Conservation (phyloP, 2,113 vertebrate species). For the Spilogale gracilis region DNA sequence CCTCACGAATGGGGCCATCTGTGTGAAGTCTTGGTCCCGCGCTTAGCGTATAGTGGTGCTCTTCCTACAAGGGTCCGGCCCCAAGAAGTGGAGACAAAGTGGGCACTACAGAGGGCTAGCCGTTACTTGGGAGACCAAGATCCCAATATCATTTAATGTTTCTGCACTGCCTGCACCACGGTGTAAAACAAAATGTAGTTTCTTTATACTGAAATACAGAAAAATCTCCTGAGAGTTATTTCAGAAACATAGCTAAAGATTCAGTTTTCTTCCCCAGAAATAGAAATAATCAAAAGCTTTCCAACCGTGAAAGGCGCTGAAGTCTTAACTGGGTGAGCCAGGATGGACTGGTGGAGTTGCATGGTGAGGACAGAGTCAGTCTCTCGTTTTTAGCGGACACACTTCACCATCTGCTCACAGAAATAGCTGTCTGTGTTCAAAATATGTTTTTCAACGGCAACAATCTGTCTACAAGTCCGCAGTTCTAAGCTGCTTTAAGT, state of each 20-base stretch:
- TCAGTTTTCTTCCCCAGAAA: conserved; percentile 64
- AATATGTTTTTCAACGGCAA: neutral
- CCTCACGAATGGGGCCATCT: neutral
- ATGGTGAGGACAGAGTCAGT: neutral
- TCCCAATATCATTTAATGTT: conserved; percentile 24
- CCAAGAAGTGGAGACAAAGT: neutral
- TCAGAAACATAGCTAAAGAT: conserved; percentile 39
- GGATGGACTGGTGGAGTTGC: conserved; percentile 46
- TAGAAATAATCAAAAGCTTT: conserved; percentile 71
- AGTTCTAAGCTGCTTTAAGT: neutral
- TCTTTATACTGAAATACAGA: conserved; percentile 28
- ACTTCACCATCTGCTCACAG: conserved; percentile 35
- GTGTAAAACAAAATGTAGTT: conserved; percentile 26
- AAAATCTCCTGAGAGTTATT: conserved; percentile 45
- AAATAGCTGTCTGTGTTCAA: conserved; percentile 61
- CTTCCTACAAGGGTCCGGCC: neutral
- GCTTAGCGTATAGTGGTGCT: neutral
- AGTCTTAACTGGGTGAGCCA: conserved; percentile 57
- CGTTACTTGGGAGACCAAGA: neutral
- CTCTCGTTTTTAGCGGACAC: neutral
- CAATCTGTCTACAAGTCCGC: neutral
- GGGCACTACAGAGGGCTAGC: neutral
- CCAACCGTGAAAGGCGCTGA: conserved; percentile 38
- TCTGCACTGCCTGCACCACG: conserved; percentile 1
- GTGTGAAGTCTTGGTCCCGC: neutral